These are phyloP conservation scores for Hylia prasina DNA, from an alignment of 2,113 vertebrate species.

Conservation along the genomic window DNA sequence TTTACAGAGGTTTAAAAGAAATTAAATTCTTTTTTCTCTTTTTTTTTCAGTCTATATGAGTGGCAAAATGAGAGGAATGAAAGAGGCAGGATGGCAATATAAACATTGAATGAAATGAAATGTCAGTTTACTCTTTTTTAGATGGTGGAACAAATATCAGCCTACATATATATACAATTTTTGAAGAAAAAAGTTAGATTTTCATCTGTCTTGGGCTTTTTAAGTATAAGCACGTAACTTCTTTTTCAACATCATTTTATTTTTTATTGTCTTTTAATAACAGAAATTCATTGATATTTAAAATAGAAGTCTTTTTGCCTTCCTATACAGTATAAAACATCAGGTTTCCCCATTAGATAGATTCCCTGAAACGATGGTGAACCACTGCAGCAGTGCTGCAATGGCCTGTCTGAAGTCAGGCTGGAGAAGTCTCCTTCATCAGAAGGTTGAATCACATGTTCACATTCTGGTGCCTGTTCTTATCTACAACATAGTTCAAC, in stretches of 20 bases:
- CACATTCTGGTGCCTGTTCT: not conserved
- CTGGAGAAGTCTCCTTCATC: not conserved
- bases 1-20: not conserved
- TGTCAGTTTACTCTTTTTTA: not conserved
- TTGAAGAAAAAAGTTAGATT: not conserved
- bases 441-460: not conserved
- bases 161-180: not conserved
- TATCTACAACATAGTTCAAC: not conserved
- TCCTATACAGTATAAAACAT: not conserved
- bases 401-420: not conserved
- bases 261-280: not conserved
- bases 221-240: not conserved
- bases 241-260: not conserved
- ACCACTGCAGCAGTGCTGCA: not conserved
- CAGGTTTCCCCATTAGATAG: fast-evolving
- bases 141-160: not conserved
- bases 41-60: not conserved
- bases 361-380: not conserved
- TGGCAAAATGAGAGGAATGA: not conserved
- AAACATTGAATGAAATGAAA: not conserved
- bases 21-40: not conserved
- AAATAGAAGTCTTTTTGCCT: not conserved
- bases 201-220: not conserved
- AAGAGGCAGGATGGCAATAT: not conserved
- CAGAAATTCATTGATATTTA: not conserved